A percentile compares a stretch with the other conserved stretches of the same genome.
These are phyloP conservation scores for Falco rusticolus DNA, from an alignment of 2,797 vertebrate species.

Conservation along the genomic window DNA sequence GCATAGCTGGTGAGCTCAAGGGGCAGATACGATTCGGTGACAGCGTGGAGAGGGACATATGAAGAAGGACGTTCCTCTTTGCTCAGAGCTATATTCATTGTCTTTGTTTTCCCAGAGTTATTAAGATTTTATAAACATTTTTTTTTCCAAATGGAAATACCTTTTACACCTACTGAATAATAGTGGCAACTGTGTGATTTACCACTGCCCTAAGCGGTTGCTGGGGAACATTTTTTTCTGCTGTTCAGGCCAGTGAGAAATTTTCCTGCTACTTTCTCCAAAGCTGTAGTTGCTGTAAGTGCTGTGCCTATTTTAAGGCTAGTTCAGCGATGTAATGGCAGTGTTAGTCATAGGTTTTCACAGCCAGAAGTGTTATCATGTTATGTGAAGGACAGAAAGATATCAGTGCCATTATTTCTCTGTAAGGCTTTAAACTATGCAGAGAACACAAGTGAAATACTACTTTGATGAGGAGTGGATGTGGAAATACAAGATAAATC, in stretches of 20 bases:
- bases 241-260: neutral
- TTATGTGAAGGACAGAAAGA: neutral
- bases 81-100: neutral
- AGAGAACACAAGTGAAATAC: neutral
- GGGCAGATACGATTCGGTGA: accelerated
- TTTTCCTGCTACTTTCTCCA: neutral
- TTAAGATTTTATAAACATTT: neutral
- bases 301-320: slow-evolving; percentile 29
- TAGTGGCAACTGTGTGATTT: neutral
- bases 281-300: neutral
- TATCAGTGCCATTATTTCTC: neutral
- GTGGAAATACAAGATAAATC: neutral
- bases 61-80: neutral
- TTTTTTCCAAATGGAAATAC: neutral
- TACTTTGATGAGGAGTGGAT: neutral
- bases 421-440: neutral
- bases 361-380: neutral
- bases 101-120: neutral
- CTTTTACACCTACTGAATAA: neutral
- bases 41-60: neutral
- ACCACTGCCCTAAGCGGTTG: neutral
- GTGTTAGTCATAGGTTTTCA: neutral
- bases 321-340: neutral
- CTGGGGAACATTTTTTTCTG: neutral
- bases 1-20: neutral